Conservation (phyloP, 2,888 invertebrate species). For the Platerodrilus igneus region DNA sequence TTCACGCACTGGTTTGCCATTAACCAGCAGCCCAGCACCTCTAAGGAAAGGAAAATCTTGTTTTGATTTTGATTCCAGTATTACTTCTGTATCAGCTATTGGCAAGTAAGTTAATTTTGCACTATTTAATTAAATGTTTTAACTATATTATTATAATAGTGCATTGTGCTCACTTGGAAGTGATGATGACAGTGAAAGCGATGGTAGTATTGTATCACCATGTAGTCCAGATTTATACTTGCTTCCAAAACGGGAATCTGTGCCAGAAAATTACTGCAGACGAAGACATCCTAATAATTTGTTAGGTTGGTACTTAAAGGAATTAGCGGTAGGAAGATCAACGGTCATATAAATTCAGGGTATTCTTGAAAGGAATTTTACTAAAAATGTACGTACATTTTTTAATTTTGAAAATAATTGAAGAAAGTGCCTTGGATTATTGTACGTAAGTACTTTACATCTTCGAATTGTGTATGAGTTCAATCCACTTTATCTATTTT, state of each 20-base stretch:
- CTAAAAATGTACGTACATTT: slow-evolving; percentile 29
- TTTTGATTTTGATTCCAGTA: slow-evolving; percentile 79
- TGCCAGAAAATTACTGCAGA: slow-evolving; percentile 39
- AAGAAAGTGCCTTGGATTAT: slow-evolving; percentile 30
- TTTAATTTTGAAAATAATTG: slow-evolving; percentile 18
- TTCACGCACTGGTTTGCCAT: slow-evolving; percentile 71
- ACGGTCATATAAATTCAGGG: slow-evolving; percentile 22
- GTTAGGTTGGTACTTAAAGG: slow-evolving; percentile 44
- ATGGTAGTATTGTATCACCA: slow-evolving; percentile 48
- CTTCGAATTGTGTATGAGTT: too few species aligned
- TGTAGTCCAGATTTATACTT: slow-evolving; percentile 46
- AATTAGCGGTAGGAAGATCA: slow-evolving; percentile 26
- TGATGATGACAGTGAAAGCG: slow-evolving; percentile 51
- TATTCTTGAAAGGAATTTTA: slow-evolving; percentile 22
- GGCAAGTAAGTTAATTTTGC: slow-evolving; percentile 59
- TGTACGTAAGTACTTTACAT: slow-evolving; percentile 18
- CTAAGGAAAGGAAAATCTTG: slow-evolving; percentile 69
- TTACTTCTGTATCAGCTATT: slow-evolving; percentile 74
- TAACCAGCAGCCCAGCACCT: slow-evolving; percentile 85
- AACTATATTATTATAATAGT: slow-evolving; percentile 45
- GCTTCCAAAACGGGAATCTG: slow-evolving; percentile 34
- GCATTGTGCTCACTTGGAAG: slow-evolving; percentile 59
- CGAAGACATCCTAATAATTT: slow-evolving; percentile 44
- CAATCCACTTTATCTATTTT: too few species aligned
- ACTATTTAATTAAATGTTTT: slow-evolving; percentile 2